Base-by-base conservation (phyloP, 2,113 vertebrate genomes). In the Brachypteracias leptosomus region DNA sequence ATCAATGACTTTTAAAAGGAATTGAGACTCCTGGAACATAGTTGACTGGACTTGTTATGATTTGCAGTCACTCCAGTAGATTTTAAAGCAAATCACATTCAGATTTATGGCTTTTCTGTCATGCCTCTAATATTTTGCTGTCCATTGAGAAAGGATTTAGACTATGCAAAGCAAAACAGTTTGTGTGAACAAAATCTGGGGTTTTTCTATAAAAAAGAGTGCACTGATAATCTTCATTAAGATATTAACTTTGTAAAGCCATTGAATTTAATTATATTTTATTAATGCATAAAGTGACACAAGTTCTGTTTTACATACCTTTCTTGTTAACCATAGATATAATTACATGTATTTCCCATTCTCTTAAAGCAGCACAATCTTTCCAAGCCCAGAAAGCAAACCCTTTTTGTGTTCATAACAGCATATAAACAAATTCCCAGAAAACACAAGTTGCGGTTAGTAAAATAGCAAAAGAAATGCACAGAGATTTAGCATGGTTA, bases 1-100 rank as follows among this genome's bases (percentile, higher is more conserved):
- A 83, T 67, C 68, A 89, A 49, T 78, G 49, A 13, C 28, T 93
- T 97, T 94, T 93, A 46, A 78, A 96, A 82, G 46, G 33, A 84
- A 65, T 85, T 94, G 20, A 81, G 52, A 61, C 51, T 92, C 88
- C 55, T 87, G 70, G 33, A 90, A 73, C 33, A 78, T 20, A 93
- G 20, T 52, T 88, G 62, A 63, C 28, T 86, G 57, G 89, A 93
- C 70, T 85, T 92, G n/a, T 83, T 74, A 54, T 86, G 47, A 57
- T 80, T 85, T 72, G 28, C 66, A 57, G n/a, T 81, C 85, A 72
- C 72, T 76, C 36, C 89, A 70, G 29, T 57, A 58, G 29, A 88
- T 91, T 93, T 89, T 82, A 85, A 93, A 79, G 12, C 22, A 96
- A 77, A 62, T 67, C 44, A 46, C 47, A 59, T 66, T 91, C 46